phyloP scores from a whole-genome alignment of 2,888 invertebrate genomes.

The Epsilonema sp. region DNA sequence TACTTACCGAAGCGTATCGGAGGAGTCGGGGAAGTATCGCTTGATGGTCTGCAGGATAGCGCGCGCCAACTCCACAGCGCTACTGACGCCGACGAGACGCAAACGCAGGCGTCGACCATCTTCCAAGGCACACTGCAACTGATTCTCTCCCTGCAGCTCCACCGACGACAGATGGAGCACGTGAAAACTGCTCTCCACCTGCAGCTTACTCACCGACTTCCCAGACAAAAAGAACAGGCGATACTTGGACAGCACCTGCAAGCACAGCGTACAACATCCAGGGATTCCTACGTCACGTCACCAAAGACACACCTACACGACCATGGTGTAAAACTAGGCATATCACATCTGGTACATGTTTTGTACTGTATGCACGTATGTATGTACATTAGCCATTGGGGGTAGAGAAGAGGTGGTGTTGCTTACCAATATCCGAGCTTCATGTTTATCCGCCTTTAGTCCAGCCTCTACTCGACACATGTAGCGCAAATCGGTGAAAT shows the following conservation, averaged over 20 bases:
- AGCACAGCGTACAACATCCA: too few relatives aligned
- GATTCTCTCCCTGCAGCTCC: not conserved
- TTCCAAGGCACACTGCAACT: not conserved
- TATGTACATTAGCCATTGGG: not conserved
- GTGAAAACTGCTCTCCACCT: slow-evolving; percentile 4
- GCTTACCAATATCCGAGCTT: slow-evolving; percentile 80
- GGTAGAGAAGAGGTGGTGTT: not conserved
- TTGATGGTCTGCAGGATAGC: slow-evolving; percentile 18
- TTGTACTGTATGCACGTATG: too few relatives aligned
- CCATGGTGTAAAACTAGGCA: too few relatives aligned
- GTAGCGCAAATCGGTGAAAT: slow-evolving; percentile 32
- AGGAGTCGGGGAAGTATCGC: slow-evolving; percentile 25
- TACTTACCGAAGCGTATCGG: not conserved
- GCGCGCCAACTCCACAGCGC: not conserved
- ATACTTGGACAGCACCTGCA: slow-evolving; percentile 10
- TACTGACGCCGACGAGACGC: not conserved
- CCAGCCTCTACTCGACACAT: slow-evolving; percentile 80
- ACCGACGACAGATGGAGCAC: not conserved
- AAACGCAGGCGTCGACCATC: slow-evolving; percentile 7
- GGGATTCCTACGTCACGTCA: too few relatives aligned
- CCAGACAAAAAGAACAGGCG: slow-evolving; percentile 9
- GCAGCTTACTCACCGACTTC: slow-evolving; percentile 5
- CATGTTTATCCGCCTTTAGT: slow-evolving; percentile 78
- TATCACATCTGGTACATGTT: too few relatives aligned
- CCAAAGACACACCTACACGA: too few relatives aligned